Percentiles rank a stretch among this genome's conserved stretches.
phyloP scores from a whole-genome alignment of 2,797 vertebrate genomes.

The Trachops cirrhosus region DNA sequence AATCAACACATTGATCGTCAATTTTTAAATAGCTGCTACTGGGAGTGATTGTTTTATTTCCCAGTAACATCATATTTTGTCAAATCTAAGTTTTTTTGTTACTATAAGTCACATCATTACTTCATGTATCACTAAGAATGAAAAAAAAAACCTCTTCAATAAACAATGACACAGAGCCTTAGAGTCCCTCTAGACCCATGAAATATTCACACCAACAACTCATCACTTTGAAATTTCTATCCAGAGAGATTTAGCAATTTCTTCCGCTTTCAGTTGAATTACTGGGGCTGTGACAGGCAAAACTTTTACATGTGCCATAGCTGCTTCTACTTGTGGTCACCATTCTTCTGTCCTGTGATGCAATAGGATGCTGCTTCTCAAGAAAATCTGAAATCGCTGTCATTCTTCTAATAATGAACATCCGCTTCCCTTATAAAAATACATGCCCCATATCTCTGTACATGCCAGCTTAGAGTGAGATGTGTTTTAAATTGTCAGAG shows the following conservation, averaged over 20 bases:
- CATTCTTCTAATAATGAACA: background rate
- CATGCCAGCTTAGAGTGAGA: background rate
- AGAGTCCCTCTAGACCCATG: background rate
- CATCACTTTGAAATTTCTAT: background rate
- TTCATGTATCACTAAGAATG: background rate
- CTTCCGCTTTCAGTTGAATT: background rate
- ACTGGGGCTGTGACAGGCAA: background rate
- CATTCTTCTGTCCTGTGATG: background rate
- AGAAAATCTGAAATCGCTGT: background rate
- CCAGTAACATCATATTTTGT: background rate
- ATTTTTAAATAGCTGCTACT: background rate
- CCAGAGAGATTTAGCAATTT: background rate
- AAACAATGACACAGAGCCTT: background rate
- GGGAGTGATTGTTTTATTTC: background rate
- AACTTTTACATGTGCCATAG: background rate
- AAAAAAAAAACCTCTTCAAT: background rate
- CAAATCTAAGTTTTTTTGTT: background rate
- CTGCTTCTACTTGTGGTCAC: background rate
- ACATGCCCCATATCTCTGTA: background rate
- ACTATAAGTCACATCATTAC: background rate
- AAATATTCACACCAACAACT: background rate
- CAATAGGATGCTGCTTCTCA: background rate
- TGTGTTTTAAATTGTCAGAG: conserved; percentile 41
- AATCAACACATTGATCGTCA: background rate
- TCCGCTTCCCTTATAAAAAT: background rate